These are phyloP conservation scores for Enteromius afrohamiltoni DNA, from an alignment of 2,797 vertebrate species.

Conservation along the genomic window DNA sequence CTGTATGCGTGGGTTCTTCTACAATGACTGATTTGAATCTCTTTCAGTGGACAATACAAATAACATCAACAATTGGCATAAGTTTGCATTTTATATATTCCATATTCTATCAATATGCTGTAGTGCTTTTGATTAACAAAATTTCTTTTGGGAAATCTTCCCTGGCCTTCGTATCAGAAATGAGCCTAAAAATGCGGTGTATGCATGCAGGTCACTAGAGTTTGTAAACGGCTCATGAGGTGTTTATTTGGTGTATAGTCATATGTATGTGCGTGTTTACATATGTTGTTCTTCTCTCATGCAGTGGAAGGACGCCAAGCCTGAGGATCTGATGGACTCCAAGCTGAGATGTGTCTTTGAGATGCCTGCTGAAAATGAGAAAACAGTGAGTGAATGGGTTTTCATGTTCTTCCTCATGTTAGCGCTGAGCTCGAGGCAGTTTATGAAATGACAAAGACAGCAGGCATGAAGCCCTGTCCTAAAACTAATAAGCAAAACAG, in stretches of 20 bases:
- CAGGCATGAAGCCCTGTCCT: neutral
- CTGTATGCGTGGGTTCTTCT: neutral
- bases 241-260: slow-evolving; percentile 23
- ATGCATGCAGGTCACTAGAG: neutral
- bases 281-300: slow-evolving; percentile 49
- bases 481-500: slow-evolving; percentile 7
- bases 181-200: neutral
- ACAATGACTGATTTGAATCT: neutral
- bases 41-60: neutral
- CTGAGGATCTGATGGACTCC: slow-evolving; percentile 99
- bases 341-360: slow-evolving; percentile 99
- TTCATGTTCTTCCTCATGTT: neutral
- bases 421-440: neutral
- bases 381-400: slow-evolving; percentile 81
- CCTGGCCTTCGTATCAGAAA: neutral
- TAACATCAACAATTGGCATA: neutral
- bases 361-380: slow-evolving; percentile 93
- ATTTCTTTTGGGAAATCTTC: neutral
- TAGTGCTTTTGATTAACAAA: neutral
- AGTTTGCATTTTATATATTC: neutral
- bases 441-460: neutral
- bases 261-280: neutral
- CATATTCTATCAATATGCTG: neutral
- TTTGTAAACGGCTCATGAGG: slow-evolving; percentile 10
- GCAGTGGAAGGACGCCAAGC: slow-evolving; percentile 99